phyloP scores from a whole-genome alignment of 2,113 vertebrate genomes.

The Balaenoptera acutorostrata region DNA sequence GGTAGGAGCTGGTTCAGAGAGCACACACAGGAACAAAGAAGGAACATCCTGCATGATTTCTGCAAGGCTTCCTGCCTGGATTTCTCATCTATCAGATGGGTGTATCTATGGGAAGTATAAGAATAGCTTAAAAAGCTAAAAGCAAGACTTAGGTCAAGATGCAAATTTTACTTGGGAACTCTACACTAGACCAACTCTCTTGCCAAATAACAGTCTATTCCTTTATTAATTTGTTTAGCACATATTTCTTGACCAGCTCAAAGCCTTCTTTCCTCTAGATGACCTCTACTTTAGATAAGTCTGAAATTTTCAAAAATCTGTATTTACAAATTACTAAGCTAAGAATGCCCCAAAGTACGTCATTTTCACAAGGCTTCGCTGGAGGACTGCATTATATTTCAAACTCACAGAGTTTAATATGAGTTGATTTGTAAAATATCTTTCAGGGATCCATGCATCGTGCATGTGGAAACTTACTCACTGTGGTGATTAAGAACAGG shows the following conservation, averaged over 20 bases:
- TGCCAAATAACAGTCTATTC: neutral
- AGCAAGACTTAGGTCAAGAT: neutral
- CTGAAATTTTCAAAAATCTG: neutral
- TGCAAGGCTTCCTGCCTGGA: neutral
- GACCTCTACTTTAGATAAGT: neutral
- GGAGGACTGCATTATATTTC: neutral
- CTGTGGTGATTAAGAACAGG: neutral
- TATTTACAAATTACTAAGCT: neutral
- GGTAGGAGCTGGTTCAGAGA: neutral
- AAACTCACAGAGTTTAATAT: neutral
- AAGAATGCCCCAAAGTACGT: neutral
- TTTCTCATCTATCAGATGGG: neutral
- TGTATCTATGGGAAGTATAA: neutral
- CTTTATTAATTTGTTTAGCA: neutral
- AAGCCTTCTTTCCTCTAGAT: neutral
- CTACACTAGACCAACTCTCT: neutral
- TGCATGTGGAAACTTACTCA: neutral
- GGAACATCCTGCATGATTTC: neutral
- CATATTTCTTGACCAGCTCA: neutral
- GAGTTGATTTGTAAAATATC: neutral
- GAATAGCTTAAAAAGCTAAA: neutral
- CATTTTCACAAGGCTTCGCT: neutral
- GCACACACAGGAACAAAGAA: neutral
- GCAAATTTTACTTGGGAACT: neutral
- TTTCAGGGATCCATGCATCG: neutral